Evolutionary conservation across 1,140 invertebrate species (phyloP), one percentile per base, ranked within the genome.

Genomic region (Drosophila grimshawi): DNA sequence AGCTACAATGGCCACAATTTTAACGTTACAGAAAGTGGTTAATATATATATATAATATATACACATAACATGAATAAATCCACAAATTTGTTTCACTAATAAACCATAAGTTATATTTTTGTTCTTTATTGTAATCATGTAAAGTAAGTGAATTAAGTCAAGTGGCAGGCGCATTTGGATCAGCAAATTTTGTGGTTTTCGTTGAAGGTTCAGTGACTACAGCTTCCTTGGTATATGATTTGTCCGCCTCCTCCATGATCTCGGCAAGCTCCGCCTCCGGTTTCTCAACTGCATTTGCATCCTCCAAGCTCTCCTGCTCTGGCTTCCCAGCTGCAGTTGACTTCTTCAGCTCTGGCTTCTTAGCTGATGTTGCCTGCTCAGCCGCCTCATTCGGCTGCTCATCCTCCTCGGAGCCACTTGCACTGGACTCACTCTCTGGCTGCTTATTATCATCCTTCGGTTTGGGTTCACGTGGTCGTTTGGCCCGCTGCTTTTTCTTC

Each of bases 401-500:
- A 30, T 86, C 68, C 1, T 11, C 62, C 30, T 76, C 78, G 3
- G 85, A 85, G 4, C 5, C 64, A 69, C 77, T 80, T 5, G 1
- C 62, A 51, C 70, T 78, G 1, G 73, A 78, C 4, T 78, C 77
- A 0, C 48, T 66, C 0, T 53, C 71, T 7, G 27, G 8, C 8
- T 70, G 6, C 8, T 70, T 52, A 4, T 72, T 59, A 2, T 60
- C 8, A 8, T 45, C 68, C 6, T 32, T 55, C 6, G 63, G 30
- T 52, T 73, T 89, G 27, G 69, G 35, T 7, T 85, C 74, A 0
- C 80, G 67, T 0, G 80, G 70, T 19, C 68, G 67, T 11, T 88
- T 88, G 1, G 33, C 77, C 75, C 86, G 94, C 94, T 69, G 93
- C 81, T 97, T 98, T 78, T 95, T 96, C 81, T 96, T 97, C 60